phyloP scores from a whole-genome alignment of 2,113 vertebrate genomes.

The Gnathonemus longibarbis region DNA sequence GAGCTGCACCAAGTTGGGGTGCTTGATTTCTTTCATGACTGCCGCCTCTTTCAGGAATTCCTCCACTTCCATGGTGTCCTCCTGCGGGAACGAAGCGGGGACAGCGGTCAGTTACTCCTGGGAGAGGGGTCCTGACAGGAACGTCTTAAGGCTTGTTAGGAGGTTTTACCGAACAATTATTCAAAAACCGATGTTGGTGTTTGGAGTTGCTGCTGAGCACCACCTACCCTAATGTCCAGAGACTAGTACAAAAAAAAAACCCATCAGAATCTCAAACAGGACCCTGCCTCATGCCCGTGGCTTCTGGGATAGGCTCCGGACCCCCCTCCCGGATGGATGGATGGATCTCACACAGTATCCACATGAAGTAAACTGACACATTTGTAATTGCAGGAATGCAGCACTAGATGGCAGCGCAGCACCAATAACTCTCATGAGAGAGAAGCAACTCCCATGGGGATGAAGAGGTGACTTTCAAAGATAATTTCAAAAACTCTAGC shows the following conservation, averaged over 20 bases:
- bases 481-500: not conserved
- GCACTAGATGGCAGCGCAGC: constrained; percentile 45
- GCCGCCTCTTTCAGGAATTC: constrained; percentile 96
- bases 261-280: not conserved
- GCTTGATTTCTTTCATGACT: constrained; percentile 99
- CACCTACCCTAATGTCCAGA: not conserved
- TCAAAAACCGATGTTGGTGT: not conserved
- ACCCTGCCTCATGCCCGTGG: not conserved
- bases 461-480: not conserved
- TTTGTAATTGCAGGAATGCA: constrained; percentile 30
- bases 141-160: not conserved
- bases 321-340: no score
- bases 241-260: not conserved
- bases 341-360: not conserved
- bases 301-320: no score
- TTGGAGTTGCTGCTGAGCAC: not conserved
- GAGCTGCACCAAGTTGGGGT: constrained; percentile 94
- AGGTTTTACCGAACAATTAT: not conserved
- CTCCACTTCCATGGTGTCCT: constrained; percentile 98
- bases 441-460: not conserved
- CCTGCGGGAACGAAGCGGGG: constrained; percentile 56
- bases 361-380: not conserved
- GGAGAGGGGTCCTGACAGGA: not conserved
- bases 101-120: not conserved
- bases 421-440: not conserved